Percentiles rank a stretch among this genome's conserved stretches.
Conservation (phyloP, 2,113 vertebrate genomes). For the Anguilla rostrata region DNA sequence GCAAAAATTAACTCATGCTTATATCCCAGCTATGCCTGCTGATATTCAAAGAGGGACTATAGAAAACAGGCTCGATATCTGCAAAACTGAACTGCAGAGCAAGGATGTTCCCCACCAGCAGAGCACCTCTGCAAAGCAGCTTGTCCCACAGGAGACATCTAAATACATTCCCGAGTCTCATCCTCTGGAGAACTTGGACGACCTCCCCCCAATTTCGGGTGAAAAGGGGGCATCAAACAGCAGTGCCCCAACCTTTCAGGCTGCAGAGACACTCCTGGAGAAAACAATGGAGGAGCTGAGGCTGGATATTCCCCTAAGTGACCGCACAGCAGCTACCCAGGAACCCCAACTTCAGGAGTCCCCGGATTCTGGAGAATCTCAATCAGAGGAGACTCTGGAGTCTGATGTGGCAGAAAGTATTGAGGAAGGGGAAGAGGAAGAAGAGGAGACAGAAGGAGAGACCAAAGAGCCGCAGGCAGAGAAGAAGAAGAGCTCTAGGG, state of each 20-base stretch:
- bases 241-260: background rate
- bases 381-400: constrained; percentile 38
- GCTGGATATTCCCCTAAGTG: background rate
- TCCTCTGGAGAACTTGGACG: background rate
- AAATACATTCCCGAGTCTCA: background rate
- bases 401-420: constrained; percentile 44
- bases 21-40: background rate
- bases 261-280: constrained; percentile 32
- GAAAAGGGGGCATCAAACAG: background rate
- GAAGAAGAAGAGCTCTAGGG: constrained; percentile 21
- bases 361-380: constrained; percentile 16
- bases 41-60: background rate
- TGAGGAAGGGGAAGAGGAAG: constrained; percentile 25
- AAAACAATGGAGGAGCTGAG: constrained; percentile 17
- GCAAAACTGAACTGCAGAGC: background rate
- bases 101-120: constrained; percentile 18
- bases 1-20: background rate
- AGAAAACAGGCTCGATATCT: background rate
- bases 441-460: background rate
- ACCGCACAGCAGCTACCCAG: constrained; percentile 13
- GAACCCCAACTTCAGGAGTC: constrained; percentile 18
- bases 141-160: background rate
- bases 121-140: background rate
- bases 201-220: background rate
- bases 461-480: constrained; percentile 8